phyloP scores from a whole-genome alignment of 2,888 invertebrate species.

The Colostygia pectinataria region DNA sequence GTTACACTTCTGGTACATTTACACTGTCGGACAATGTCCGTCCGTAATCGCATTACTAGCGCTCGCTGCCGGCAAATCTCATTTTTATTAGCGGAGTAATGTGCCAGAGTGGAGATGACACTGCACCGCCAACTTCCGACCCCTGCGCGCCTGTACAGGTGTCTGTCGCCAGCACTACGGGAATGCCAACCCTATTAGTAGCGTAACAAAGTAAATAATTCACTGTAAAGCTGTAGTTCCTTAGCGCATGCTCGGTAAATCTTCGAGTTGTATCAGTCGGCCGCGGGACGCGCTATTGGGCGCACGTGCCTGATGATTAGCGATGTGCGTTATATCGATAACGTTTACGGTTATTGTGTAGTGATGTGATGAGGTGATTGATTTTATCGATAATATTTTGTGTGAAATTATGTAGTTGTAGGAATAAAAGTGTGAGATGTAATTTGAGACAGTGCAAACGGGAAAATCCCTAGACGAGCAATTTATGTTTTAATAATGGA shows the following conservation, averaged over 20 bases:
- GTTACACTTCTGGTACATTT: conserved; percentile 1
- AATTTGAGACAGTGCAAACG: conserved; percentile 20
- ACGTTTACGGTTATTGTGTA: conserved; percentile 49
- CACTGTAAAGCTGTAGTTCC: conserved; percentile 11
- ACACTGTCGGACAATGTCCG: conserved; percentile 15
- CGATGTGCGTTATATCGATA: conserved; percentile 22
- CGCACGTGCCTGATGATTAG: conserved; percentile 39
- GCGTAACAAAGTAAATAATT: conserved; percentile 38
- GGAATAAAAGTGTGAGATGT: conserved; percentile 32
- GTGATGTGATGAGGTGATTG: conserved; percentile 43
- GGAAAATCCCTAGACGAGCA: conserved; percentile 26
- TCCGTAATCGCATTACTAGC: conserved; percentile 29
- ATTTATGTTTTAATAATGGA: conserved; percentile 69
- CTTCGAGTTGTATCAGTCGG: conserved; percentile 62
- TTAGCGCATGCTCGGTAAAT: conserved; percentile 48
- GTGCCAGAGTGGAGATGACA: conserved; percentile 79
- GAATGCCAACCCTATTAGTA: conserved; percentile 38
- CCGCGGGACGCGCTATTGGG: conserved; percentile 47
- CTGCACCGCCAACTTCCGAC: conserved; percentile 79
- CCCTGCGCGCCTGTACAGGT: conserved; percentile 70
- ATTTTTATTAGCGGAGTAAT: conserved; percentile 77
- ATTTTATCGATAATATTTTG: conserved; percentile 21
- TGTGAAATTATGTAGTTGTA: conserved; percentile 25
- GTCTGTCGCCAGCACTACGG: conserved; percentile 46
- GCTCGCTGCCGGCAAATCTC: conserved; percentile 60